Conservation (phyloP, 2,113 vertebrate genomes). For the Thalassarche chlororhynchos region DNA sequence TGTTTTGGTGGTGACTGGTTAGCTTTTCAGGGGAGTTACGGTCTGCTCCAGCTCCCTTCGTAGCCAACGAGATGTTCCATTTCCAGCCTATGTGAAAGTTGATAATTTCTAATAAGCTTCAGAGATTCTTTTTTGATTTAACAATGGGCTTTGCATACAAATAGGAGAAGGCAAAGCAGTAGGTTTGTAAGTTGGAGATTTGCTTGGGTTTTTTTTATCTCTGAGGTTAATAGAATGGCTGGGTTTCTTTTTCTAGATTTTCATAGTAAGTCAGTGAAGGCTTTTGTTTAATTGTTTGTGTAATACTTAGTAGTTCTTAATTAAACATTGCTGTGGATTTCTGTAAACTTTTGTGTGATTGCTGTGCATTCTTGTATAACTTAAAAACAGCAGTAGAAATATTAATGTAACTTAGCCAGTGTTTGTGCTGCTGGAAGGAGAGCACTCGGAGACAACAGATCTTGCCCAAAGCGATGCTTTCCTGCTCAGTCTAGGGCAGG, state of each 20-base stretch:
- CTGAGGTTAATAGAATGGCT: background rate
- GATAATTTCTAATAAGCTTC: background rate
- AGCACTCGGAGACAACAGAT: background rate
- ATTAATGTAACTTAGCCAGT: background rate
- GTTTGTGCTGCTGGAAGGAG: background rate
- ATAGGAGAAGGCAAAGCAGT: background rate
- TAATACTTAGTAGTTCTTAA: background rate
- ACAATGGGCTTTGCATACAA: background rate
- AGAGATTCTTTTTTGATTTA: background rate
- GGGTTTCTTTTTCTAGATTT: background rate
- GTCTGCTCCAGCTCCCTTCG: fast-evolving
- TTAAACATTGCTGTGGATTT: background rate
- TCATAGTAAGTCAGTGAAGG: background rate
- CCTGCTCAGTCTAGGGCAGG: background rate
- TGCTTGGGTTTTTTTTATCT: fast-evolving
- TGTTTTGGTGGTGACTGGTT: background rate
- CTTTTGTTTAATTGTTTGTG: background rate
- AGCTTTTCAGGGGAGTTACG: background rate
- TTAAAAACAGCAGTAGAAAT: background rate
- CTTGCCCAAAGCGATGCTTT: background rate
- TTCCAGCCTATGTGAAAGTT: background rate
- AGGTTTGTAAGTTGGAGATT: background rate
- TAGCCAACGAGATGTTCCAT: background rate
- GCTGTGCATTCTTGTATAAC: background rate
- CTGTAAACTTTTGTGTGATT: background rate